A percentile compares a stretch with the other conserved stretches of the same genome.
These are phyloP conservation scores for Zygothrica quintamaculata DNA, from an alignment of 2,888 invertebrate genomes.

Conservation along the genomic window DNA sequence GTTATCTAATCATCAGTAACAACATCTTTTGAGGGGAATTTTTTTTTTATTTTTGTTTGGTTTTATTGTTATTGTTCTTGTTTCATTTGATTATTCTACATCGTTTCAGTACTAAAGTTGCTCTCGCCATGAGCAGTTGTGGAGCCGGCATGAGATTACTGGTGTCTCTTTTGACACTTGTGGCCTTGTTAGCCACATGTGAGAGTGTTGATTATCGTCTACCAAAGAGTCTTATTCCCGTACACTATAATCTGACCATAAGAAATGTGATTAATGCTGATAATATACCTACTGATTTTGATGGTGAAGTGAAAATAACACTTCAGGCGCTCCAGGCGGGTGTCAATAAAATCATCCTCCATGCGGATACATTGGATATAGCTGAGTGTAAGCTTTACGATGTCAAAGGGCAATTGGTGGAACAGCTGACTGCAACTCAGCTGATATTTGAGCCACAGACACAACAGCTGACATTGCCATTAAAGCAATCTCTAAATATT, in stretches of 20 bases:
- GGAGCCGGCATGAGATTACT: conserved; percentile 16
- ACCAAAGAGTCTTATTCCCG: conserved; percentile 85
- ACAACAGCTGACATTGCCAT: conserved; percentile 84
- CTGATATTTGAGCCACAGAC: conserved; percentile 72
- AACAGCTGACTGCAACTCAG: conserved; percentile 22
- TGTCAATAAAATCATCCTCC: conserved; percentile 85
- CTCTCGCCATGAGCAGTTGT: conserved; percentile 50
- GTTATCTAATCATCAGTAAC: conserved; percentile 55
- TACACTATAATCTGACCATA: conserved; percentile 85
- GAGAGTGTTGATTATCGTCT: conserved; percentile 69
- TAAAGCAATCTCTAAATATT: conserved; percentile 78
- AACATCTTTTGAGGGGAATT: conserved; percentile 38
- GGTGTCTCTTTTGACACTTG: conserved; percentile 19
- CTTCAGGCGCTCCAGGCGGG: conserved; percentile 84
- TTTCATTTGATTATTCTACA: too few species aligned
- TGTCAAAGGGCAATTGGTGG: conserved; percentile 20
- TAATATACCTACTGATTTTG: conserved; percentile 64
- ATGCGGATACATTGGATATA: conserved; percentile 80
- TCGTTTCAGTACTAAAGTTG: conserved; percentile 42
- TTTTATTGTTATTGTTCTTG: too few species aligned
- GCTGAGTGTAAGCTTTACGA: conserved; percentile 41
- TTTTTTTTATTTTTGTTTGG: conserved; percentile 9
- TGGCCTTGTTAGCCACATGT: conserved; percentile 30
- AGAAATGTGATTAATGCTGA: conserved; percentile 71
- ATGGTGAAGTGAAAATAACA: conserved; percentile 84